Evolutionary conservation across 2,797 vertebrate species (phyloP).

Genomic region (Diceros bicornis): DNA sequence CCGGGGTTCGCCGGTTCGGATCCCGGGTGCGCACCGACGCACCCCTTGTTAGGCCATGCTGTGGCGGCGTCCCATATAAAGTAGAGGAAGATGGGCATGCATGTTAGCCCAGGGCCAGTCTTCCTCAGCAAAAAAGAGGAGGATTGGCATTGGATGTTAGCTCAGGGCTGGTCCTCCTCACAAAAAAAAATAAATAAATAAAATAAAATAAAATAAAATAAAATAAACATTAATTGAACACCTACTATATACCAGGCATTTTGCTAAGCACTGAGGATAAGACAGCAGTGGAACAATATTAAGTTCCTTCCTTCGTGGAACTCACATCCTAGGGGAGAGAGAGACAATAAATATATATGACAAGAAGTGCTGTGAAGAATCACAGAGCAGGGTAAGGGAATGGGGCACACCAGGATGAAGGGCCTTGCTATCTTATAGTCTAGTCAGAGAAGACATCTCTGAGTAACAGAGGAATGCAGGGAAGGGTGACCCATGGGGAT

Average conservation of each 20-base stretch:
- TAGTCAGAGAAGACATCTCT: not conserved
- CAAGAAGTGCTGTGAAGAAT: not conserved
- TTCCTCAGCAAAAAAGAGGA: no score
- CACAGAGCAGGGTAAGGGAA: not conserved
- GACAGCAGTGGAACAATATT: not conserved
- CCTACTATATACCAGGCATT: not conserved
- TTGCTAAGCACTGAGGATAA: not conserved
- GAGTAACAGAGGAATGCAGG: not conserved
- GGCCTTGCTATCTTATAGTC: not conserved
- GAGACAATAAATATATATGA: not conserved
- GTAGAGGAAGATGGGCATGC: no score
- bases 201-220: no score
- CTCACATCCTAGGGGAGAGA: not conserved
- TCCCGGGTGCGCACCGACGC: no score
- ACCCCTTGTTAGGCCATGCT: no score
- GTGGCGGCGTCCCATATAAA: no score
- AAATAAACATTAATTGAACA: not conserved
- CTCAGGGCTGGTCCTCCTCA: no score
- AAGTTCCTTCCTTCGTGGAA: not conserved
- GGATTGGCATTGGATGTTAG: no score
- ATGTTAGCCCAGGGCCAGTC: no score
- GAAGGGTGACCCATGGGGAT: no score
- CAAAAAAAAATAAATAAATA: no score
- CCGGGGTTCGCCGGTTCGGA: no score
- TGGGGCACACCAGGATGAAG: fast-evolving